Base-by-base conservation (phyloP, 1,140 invertebrate species). In the Panonychus citri region DNA sequence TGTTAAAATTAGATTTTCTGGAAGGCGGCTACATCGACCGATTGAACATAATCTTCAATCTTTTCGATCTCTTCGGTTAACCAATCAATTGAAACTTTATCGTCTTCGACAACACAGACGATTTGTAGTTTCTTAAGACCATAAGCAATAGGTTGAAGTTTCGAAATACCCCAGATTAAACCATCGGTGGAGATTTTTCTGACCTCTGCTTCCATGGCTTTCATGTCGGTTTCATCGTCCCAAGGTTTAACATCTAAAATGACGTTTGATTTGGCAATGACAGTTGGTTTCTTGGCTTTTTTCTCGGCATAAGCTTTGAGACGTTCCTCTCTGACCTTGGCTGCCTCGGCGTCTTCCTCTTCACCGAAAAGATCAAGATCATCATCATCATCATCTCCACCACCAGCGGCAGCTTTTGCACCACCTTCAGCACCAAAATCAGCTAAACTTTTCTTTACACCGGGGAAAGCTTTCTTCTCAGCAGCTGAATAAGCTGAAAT, bases 211-310 rank as follows among this genome's bases (percentile, higher is more conserved):
- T 96, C 90, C 76, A 96, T 77, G 60, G 73, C 74, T 58, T 77
- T 76, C 80, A 96, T 85, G 64, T 95, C 82, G 24, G 90, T 96
- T 69, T 93, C 87, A 76, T 96, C 90, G 69, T 88, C 88, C 90
- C 90, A 96, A 15, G 89, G 89, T 68, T 96, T 96, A 0, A 95
- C 82, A 71, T 96, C 91, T 48, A 96, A 71, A 34, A 96, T 78
- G 42, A 97, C 81, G 66, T 78, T 87, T 1, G 90, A 95, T 69
- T 97, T 97, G 46, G 93, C 91, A 65, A 96, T 83, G 1, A 90
- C 67, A 3, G 75, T 80, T 21, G 88, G 81, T 70, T 90, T 94
- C 67, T 86, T 91, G 2, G 84, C 73, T 73, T 96, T 96, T 69
- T 89, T 94, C n/a, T 81, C 85, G 60, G 79, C 77, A 68, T 95